phyloP scores from a whole-genome alignment of 2,113 vertebrate species.

The Dinomys branickii region DNA sequence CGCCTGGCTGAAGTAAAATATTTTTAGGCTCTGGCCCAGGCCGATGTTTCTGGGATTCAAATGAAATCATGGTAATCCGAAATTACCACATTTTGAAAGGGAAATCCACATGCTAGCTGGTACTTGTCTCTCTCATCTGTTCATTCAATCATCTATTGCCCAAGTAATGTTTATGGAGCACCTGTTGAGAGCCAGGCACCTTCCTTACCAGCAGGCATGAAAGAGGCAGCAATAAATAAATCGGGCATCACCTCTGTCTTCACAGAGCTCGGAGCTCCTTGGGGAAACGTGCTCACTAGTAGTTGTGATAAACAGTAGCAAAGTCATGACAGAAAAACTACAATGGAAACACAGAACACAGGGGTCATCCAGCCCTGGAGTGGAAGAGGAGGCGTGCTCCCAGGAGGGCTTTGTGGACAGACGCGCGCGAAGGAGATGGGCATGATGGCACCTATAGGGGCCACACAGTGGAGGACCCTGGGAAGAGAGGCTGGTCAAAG shows the following conservation, averaged over 20 bases:
- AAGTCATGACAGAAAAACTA: neutral
- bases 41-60: neutral
- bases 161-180: neutral
- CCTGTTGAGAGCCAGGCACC: neutral
- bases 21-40: neutral
- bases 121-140: neutral
- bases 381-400: neutral
- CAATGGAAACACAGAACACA: neutral
- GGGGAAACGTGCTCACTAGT: neutral
- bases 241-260: neutral
- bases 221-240: neutral
- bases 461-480: neutral
- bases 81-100: conserved; percentile 50
- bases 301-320: neutral
- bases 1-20: neutral
- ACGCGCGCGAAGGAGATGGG: neutral
- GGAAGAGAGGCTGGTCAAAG: neutral
- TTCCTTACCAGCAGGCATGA: neutral
- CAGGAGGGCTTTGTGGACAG: neutral
- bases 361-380: neutral
- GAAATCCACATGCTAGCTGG: neutral
- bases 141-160: neutral
- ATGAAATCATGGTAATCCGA: neutral
- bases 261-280: neutral
- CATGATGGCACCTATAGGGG: neutral